Base-by-base conservation (phyloP, 2,113 vertebrate species). In the Tachysurus vachellii region DNA sequence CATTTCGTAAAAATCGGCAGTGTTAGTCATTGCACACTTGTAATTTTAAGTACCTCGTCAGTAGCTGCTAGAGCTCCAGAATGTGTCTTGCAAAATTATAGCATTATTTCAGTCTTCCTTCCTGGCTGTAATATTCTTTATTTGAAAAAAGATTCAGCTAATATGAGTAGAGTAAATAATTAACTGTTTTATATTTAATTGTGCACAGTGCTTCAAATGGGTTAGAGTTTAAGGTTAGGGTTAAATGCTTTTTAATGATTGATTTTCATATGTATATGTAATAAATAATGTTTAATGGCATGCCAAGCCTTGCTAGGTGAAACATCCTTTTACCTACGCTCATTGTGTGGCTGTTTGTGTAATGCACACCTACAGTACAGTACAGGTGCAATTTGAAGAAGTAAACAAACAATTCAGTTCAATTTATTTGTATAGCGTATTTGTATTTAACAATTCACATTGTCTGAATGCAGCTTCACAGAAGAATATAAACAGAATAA, bases 41-140 rank as follows among this genome's bases (percentile, higher is more conserved):
- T 85, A 31, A 85, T 79, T 12, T 85, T 62, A 85, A 66, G 57
- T 66, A 64, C 44, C 44, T 79, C 42, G 14, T 64, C 28, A 61
- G 44, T 77, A 28, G 84, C 42, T 61, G 71, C 16, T 47, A 28
- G 70, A 17, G 57, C 73, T 79, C 70, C 16, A 42, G 53, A 50
- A 2, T 61, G 70, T 75, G 36, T 4, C 53, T 26, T 85, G 44
- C 68, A 26, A 68, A 73, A 75, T 57, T 75, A 42, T n/a, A 28
- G 17, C 16, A 57, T 42, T 57, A 71, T 85, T 85, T 44, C 36
- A 5, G 23, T 84, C 54, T 28, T 23, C 23, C 17, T 17, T 17
- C 1, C 42, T 47, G 23, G 50, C 50, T 54, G 64, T 36, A 42
- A 31, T 54, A 83, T 21, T 47, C 57, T 47, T 56, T n/a, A 12